Evolutionary conservation across 1,140 invertebrate species (phyloP), one percentile per base, ranked within the genome.

Genomic region (Hyphantria cunea): DNA sequence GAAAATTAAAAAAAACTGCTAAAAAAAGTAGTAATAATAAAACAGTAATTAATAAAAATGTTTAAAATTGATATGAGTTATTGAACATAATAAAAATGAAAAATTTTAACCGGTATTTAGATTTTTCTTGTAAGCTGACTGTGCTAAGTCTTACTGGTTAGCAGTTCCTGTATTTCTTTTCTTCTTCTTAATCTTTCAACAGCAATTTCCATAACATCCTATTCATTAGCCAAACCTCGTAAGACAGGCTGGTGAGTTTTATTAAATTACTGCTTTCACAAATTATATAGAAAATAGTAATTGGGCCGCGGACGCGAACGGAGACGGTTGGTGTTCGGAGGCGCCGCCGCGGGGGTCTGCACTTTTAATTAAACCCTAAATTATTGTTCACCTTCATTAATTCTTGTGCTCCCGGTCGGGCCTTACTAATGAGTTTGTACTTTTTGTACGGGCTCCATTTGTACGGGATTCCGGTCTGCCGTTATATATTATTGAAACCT

Each of bases 301-400:
- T 79, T 81, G 66, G 70, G 76, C 54, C 44, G 33, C 48, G 66
- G 64, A 65, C 64, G 73, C 56, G 54, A 39, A 45, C 15, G 59
- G 58, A 13, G n/a, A 2, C 6, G 41, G 41, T 13, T 12, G 41
- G 41, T 44, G 41, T n/a, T 44, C 69, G 72, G 67, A 72, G 83
- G 71, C 74, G 75, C 62, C 83, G 60, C 85, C 32, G 74, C 74
- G 74, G 84, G 85, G 76, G 68, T 82, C 82, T 82, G 82, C 81
- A 86, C 84, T 89, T 89, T 89, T 86, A 89, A 86, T 89, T 86
- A 89, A 89, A 86, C 82, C 78, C 81, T 89, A 85, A 89, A 88
- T 88, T 88, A 88, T 87, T 85, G 82, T 84, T 86, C 82, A 82
- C 84, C 82, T 89, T 83, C 84, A 86, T 86, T 86, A 85, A 86